Percentiles rank a stretch among this genome's conserved stretches.
phyloP scores from a whole-genome alignment of 2,888 invertebrate species.

The Tetragonisca angustula region DNA sequence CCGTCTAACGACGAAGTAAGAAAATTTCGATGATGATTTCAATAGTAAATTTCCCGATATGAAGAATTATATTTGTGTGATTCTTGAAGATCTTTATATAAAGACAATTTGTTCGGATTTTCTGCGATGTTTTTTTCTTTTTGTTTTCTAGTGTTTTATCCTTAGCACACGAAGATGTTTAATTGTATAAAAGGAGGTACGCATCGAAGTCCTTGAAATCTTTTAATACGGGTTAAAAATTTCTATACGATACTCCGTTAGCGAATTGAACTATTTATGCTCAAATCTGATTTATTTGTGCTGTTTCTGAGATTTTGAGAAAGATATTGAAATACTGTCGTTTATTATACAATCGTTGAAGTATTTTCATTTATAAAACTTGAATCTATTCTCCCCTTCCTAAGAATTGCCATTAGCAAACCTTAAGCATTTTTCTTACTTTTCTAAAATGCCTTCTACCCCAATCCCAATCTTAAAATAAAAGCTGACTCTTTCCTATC shows the following conservation, averaged over 20 bases:
- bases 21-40: neutral
- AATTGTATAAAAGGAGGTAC: too few relatives aligned
- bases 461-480: too few relatives aligned
- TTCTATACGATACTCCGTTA: neutral
- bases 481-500: too few relatives aligned
- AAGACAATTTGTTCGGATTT: too few relatives aligned
- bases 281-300: neutral
- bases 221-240: too few relatives aligned
- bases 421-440: neutral
- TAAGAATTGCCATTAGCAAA: neutral
- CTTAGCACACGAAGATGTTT: too few relatives aligned
- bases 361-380: neutral
- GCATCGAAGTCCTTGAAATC: too few relatives aligned
- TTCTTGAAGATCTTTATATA: too few relatives aligned
- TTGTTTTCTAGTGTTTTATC: too few relatives aligned
- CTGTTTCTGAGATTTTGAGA: neutral
- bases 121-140: too few relatives aligned
- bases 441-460: neutral
- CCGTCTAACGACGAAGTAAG: neutral
- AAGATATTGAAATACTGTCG: neutral
- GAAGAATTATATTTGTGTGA: too few relatives aligned
- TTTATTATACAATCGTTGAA: neutral
- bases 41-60: too few relatives aligned
- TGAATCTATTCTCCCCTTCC: neutral
- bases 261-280: neutral